Evolutionary conservation across 2,888 invertebrate species (phyloP), one percentile per base, ranked within the genome.

Genomic region (Sarcophaga carnaria): DNA sequence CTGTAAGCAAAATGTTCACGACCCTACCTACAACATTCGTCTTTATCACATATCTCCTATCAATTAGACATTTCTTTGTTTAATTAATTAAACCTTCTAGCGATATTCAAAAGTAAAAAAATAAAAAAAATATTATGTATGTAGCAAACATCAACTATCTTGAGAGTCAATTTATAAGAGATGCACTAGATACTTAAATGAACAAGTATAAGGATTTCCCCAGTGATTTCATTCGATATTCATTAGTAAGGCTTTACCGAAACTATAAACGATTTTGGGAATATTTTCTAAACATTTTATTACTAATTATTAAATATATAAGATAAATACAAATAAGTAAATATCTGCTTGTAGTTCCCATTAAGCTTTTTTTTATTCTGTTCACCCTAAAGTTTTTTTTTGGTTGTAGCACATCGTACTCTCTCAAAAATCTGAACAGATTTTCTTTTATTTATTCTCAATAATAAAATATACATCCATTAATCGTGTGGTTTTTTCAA

Each of bases 151-250:
- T 75, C 47, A 59, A 45, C 27, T 25, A 75, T 62, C 78, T 70
- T 63, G 69, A 80, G 80, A 85, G 71, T 12, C 12, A 75, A 78
- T 72, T 27, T 54, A 59, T 67, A 49, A 63, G 37, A 59, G 60
- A 64, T 64, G n/a, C 25, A 63, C 59, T 62, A 78, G 69, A 59
- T 27, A 76, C 63, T 47, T 20, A 69, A 69, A 60, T 67, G 27
- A 49, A 71, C 59, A 5, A 60, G 54, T 45, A 54, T 81, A 85
- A 85, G 70, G 60, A 79, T 82, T 85, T 81, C 75, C 81, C 49
- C 37, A 70, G 79, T 82, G 59, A 79, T 82, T 82, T 67, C 47
- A 72, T 78, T 59, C 17, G 54, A 75, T 77, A 20, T 78, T 62
- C n/a, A 63, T 71, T 37, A 14, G 12, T 45, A 80, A 80, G 59